Conservation (phyloP, 2,113 vertebrate genomes). For the Potamarius usumacintae region DNA sequence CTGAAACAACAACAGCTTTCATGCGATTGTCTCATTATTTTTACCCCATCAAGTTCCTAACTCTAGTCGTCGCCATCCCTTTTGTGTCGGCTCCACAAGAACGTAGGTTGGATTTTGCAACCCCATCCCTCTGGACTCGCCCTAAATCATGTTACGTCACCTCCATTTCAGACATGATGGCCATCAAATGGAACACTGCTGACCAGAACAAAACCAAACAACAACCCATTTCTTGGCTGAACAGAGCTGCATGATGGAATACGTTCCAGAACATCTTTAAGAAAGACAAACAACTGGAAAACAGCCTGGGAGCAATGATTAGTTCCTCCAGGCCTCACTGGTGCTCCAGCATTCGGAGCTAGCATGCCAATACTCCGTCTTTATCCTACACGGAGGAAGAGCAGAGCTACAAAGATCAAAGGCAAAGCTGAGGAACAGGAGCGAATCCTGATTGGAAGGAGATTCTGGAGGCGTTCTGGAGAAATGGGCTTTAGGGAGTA, state of each 20-base stretch:
- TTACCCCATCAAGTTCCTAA: neutral
- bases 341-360: neutral
- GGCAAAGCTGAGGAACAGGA: slow-evolving; percentile 24
- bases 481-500: slow-evolving; percentile 12
- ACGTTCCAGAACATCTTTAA: neutral
- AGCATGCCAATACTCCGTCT: slow-evolving; percentile 18
- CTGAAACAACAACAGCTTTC: neutral
- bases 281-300: neutral
- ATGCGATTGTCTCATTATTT: neutral
- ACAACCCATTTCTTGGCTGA: neutral
- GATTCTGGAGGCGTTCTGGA: slow-evolving; percentile 44
- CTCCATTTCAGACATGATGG: neutral
- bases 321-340: neutral
- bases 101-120: neutral
- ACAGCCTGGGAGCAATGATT: neutral
- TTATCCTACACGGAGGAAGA: slow-evolving; percentile 23
- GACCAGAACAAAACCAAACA: neutral
- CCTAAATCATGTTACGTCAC: neutral
- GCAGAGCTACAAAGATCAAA: slow-evolving; percentile 44
- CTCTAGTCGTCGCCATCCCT: neutral
- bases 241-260: neutral
- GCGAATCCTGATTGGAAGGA: slow-evolving; percentile 42
- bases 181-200: neutral
- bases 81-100: neutral
- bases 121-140: neutral